Evolutionary conservation across 2,113 vertebrate species (phyloP).

Genomic region (Jaculus jaculus): DNA sequence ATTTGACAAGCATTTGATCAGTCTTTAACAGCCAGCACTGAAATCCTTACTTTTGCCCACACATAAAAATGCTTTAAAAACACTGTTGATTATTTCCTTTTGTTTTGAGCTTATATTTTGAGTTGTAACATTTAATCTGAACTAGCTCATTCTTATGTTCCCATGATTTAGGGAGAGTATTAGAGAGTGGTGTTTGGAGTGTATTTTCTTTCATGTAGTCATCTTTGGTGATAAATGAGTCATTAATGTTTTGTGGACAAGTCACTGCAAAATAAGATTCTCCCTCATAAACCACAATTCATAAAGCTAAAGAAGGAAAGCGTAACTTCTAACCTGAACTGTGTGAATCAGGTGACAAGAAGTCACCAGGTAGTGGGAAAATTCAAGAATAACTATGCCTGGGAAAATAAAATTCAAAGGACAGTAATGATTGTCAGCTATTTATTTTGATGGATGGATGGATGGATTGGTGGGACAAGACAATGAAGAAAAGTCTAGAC

Average conservation of each 20-base stretch:
- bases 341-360: background rate
- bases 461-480: background rate
- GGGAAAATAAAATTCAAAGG: conserved; percentile 19
- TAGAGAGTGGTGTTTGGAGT: background rate
- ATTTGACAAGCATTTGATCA: conserved; percentile 9
- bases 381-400: background rate
- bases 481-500: background rate
- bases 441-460: conserved; percentile 6
- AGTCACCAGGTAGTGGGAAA: background rate
- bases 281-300: background rate
- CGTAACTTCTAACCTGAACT: background rate
- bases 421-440: background rate
- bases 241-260: background rate
- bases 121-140: conserved; percentile 26
- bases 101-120: conserved; percentile 33
- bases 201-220: conserved; percentile 18
- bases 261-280: background rate
- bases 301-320: background rate
- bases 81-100: background rate
- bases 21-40: background rate
- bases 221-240: conserved; percentile 20
- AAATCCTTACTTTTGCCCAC: conserved; percentile 22
- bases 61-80: background rate
- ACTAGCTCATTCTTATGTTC: background rate
- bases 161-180: background rate